Percentiles rank a stretch among this genome's conserved stretches.
Conservation (phyloP, 2,888 invertebrate genomes). For the Pristionchus arcanus region DNA sequence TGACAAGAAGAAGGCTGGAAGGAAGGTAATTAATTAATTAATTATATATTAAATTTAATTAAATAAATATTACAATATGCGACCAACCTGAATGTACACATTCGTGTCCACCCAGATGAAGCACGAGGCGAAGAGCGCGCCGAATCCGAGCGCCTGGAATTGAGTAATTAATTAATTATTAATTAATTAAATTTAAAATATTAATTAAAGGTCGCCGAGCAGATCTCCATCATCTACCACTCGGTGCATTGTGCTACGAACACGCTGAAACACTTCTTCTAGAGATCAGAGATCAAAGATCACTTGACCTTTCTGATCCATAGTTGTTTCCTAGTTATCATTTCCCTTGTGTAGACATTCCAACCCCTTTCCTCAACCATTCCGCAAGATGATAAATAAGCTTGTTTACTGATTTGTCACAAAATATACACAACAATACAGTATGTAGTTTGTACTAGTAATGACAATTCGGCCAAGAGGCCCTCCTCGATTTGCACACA, state of each 20-base stretch:
- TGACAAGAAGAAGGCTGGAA: conserved; percentile 44
- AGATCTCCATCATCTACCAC: conserved; percentile 54
- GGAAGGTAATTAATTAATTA: neutral
- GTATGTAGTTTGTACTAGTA: too few relatives aligned
- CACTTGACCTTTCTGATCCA: neutral
- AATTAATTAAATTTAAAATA: neutral
- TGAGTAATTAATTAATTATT: neutral
- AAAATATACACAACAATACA: conserved; percentile 10
- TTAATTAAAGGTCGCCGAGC: conserved; percentile 33
- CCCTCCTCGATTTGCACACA: too few relatives aligned
- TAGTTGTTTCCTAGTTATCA: neutral
- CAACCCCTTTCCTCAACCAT: neutral
- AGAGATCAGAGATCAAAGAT: conserved; percentile 23
- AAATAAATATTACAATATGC: too few relatives aligned
- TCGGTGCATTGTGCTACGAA: conserved; percentile 48
- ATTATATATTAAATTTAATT: neutral
- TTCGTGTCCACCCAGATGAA: too few relatives aligned
- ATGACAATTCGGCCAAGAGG: too few relatives aligned
- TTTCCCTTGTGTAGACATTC: neutral
- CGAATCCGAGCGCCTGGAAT: too few relatives aligned
- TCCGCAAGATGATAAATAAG: neutral
- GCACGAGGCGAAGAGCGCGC: too few relatives aligned
- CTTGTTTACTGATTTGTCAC: neutral
- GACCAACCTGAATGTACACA: too few relatives aligned
- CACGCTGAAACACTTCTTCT: conserved; percentile 38